Evolutionary conservation across 2,888 invertebrate genomes (phyloP), one percentile per base, ranked within the genome.

Genomic region (Hecatera dysodea): DNA sequence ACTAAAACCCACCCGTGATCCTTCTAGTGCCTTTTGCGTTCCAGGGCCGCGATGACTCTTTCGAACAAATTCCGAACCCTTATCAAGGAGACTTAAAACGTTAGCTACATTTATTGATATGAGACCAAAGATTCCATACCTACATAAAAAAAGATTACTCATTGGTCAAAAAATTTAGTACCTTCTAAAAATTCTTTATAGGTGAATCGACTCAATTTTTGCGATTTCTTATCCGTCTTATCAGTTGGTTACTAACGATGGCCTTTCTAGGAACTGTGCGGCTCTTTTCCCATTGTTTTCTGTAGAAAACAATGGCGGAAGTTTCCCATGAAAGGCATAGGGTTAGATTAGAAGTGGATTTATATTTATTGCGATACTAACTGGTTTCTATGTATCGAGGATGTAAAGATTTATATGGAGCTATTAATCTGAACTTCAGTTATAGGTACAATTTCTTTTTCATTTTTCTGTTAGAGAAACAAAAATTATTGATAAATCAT

Each of bases 211-310:
- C 42, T 53, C 48, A 61, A 61, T 66, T 71, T 57, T 59, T 64
- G 42, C 53, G 29, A 65, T 67, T 36, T 36, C 27, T 15, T 42
- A 22, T 29, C 57, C 81, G 66, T 60, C 59, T 76, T 83, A 82
- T 83, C 83, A 66, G 72, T 62, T 19, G 33, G 50, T 52, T 27
- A 27, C 52, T 81, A 79, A 83, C 59, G 67, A 81, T 67, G 63
- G 50, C 60, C 59, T 66, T 84, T 75, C 82, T 52, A 12, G 68
- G 84, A 78, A 82, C 27, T 55, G 19, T 46, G 46, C 24, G 48
- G 64, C 67, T 67, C 44, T 56, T 62, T 72, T 57, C 42, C 59
- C 53, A 82, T 82, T 82, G 80, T 82, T 42, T 64, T 15, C 64
- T 68, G 9, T 65, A 78, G 69, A 82, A 70, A 78, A 65, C 46